Evolutionary conservation across 2,113 vertebrate species (phyloP).

Genomic region (Chionodraco myersi): DNA sequence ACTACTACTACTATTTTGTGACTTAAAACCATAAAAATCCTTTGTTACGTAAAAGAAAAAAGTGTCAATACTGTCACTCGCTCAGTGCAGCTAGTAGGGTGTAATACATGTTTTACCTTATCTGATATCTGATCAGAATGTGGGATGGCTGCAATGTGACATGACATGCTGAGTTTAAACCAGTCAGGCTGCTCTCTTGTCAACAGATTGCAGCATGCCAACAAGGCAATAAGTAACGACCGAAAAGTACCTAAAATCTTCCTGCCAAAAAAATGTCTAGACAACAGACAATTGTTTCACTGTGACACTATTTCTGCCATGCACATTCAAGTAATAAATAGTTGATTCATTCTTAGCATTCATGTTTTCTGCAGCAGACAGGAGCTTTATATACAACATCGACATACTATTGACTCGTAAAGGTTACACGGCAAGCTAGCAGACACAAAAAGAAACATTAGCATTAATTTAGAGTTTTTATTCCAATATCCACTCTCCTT

Average conservation of each 20-base stretch:
- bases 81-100: neutral
- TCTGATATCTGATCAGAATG: neutral
- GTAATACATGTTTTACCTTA: neutral
- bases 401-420: too few species aligned
- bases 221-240: neutral
- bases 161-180: constrained; percentile 58
- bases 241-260: neutral
- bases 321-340: neutral
- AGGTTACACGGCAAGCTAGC: too few species aligned
- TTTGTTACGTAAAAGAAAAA: neutral
- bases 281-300: neutral
- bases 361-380: too few species aligned
- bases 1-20: neutral
- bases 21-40: neutral
- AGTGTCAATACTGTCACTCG: neutral
- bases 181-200: constrained; percentile 63
- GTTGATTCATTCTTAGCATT: too few species aligned
- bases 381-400: too few species aligned
- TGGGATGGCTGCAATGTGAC: constrained; percentile 22
- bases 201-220: constrained; percentile 16
- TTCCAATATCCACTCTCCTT: too few species aligned
- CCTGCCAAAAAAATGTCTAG: neutral
- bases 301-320: neutral
- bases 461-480: too few species aligned
- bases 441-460: too few species aligned